Percentiles rank a stretch among this genome's conserved stretches.
Evolutionary conservation across 2,888 invertebrate genomes (phyloP).

Genomic region (Drosophila mimica): DNA sequence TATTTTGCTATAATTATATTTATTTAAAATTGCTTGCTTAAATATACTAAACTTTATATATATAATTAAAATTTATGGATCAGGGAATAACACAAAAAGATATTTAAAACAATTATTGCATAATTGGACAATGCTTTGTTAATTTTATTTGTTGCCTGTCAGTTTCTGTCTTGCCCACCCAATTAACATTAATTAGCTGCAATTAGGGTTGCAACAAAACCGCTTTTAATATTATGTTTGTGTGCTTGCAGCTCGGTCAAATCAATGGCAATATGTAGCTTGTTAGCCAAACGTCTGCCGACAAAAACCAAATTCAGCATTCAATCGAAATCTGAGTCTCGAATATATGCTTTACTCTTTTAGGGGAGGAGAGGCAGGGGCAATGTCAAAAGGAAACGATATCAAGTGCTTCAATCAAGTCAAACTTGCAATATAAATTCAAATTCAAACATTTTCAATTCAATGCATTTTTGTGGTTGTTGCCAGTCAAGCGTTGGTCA

Average conservation of each 20-base stretch:
- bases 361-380: conserved; percentile 15
- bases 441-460: conserved; percentile 79
- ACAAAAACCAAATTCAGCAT: background rate
- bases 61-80: background rate
- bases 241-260: conserved; percentile 18
- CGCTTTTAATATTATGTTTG: conserved; percentile 5
- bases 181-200: conserved; percentile 19
- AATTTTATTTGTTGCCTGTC: background rate
- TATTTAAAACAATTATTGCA: background rate
- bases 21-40: background rate
- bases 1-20: background rate
- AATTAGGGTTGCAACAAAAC: background rate
- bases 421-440: conserved; percentile 79
- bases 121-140: background rate
- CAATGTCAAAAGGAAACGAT: conserved; percentile 69
- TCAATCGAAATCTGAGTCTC: conserved; percentile 20
- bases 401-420: conserved; percentile 77
- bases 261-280: conserved; percentile 39
- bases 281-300: conserved; percentile 39
- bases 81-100: background rate
- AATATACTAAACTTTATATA: background rate
- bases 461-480: conserved; percentile 77
- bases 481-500: conserved; percentile 69
- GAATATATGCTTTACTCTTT: conserved; percentile 2
- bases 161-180: background rate